Evolutionary conservation across 2,797 vertebrate species (phyloP).

Genomic region (Fundulus diaphanus): DNA sequence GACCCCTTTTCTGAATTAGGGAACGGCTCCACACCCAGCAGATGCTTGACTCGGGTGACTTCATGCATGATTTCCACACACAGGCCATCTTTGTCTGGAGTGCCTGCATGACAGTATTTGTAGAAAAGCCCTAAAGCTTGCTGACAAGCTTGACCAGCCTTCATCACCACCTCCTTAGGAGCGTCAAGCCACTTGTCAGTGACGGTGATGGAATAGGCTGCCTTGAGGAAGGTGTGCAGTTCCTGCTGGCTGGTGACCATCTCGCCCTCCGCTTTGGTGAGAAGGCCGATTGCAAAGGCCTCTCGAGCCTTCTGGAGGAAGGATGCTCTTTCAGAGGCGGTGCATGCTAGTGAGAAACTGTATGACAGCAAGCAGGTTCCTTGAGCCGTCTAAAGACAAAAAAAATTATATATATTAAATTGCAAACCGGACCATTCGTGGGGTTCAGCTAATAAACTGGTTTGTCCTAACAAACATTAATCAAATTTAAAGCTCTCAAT

Average conservation of each 20-base stretch:
- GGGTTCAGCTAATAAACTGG: neutral
- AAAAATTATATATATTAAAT: neutral
- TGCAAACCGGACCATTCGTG: neutral
- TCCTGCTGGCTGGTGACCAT: conserved; percentile 88
- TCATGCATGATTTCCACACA: conserved; percentile 83
- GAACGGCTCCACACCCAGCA: conserved; percentile 79
- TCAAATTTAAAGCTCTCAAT: neutral
- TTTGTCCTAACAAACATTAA: neutral
- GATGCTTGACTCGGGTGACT: conserved; percentile 76
- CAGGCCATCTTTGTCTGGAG: conserved; percentile 74
- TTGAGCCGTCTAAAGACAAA: conserved; percentile 81
- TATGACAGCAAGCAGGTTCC: conserved; percentile 90
- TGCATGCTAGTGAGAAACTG: conserved; percentile 84
- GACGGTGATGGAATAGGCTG: conserved; percentile 86
- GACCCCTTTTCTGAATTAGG: conserved; percentile 82
- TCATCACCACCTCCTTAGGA: conserved; percentile 16
- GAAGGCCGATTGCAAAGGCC: conserved; percentile 89
- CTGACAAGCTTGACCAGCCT: conserved; percentile 75
- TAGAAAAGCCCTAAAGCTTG: conserved; percentile 83
- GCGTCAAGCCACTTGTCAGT: conserved; percentile 80
- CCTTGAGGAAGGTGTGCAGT: conserved; percentile 90
- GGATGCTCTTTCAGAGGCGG: conserved; percentile 54
- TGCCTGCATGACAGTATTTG: conserved; percentile 69
- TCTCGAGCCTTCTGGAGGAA: conserved; percentile 86
- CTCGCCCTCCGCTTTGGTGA: conserved; percentile 80